phyloP scores from a whole-genome alignment of 2,113 vertebrate genomes.

The Actinemys pallida region DNA sequence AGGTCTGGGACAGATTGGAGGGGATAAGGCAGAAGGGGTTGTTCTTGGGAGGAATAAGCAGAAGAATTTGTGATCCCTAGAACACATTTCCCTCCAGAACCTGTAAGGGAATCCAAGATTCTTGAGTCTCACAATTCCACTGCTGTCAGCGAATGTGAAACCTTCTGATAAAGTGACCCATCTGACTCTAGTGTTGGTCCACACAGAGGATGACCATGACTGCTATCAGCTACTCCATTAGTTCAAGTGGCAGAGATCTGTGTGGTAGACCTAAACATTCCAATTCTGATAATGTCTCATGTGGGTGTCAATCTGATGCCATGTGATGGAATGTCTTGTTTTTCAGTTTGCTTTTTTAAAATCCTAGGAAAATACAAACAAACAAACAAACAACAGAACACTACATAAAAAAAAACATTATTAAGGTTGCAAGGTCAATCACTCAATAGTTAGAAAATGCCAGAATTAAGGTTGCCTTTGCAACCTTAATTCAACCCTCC shows the following conservation, averaged over 20 bases:
- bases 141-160: background rate
- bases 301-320: background rate
- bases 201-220: background rate
- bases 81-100: background rate
- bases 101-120: background rate
- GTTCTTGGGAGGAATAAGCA: background rate
- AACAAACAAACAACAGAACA: background rate
- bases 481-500: too few relatives aligned
- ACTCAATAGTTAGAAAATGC: too few relatives aligned
- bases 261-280: background rate
- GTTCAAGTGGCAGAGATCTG: background rate
- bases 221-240: background rate
- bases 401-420: background rate
- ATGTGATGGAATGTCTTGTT: background rate
- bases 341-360: background rate
- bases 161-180: background rate
- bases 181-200: background rate
- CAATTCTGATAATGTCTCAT: background rate
- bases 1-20: background rate
- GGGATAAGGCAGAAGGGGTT: background rate
- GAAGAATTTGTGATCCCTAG: background rate
- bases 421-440: background rate
- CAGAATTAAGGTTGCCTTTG: too few relatives aligned
- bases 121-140: background rate
- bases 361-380: background rate